Evolutionary conservation across 2,888 invertebrate genomes (phyloP), one percentile per base, ranked within the genome.

Genomic region (Lithophane ornitopus): DNA sequence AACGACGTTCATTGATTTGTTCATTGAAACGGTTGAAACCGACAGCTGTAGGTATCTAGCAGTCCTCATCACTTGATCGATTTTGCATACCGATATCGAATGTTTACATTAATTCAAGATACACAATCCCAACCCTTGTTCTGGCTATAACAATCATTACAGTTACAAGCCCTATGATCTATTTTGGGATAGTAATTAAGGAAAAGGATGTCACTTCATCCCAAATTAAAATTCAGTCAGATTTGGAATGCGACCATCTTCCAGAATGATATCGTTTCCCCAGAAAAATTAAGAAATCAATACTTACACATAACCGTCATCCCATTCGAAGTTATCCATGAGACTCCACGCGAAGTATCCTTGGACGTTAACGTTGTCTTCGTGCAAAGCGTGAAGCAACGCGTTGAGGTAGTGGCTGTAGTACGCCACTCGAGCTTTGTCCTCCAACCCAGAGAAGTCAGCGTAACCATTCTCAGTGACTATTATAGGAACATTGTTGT

Each of bases 311-410:
- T 97, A 98, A 71, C 98, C 98, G 74, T 97, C 97, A 76, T 97
- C 97, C 98, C 98, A 98, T 93, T 98, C 98, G 92, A 98, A 98
- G 91, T 98, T 98, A 91, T 99, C 98, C 97, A 98, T 97, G 67
- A 98, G 93, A 89, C 98, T 98, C 98, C 98, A 98, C 12, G 97
- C 97, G 76, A 98, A 97, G 93, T 98, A 99, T 0, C 98, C 98
- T 39, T 94, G 94, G 6, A 98, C 97, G 85, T 97, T 97, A 85
- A 97, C 97, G 4, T 97, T 96, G 91, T 98, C 97, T 84, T 97
- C 97, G 59, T 96, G 93, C 3, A 98, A 92, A 3, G 96, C 95
- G 81, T 96, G 94, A 44, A 97, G 91, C 11, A 97, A 81, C 0
- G 96, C 95, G 80, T 96, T 95, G 82, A 97, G 85, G 83, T 97